Conservation (phyloP, 2,888 invertebrate genomes). For the Heliconius charithonia region DNA sequence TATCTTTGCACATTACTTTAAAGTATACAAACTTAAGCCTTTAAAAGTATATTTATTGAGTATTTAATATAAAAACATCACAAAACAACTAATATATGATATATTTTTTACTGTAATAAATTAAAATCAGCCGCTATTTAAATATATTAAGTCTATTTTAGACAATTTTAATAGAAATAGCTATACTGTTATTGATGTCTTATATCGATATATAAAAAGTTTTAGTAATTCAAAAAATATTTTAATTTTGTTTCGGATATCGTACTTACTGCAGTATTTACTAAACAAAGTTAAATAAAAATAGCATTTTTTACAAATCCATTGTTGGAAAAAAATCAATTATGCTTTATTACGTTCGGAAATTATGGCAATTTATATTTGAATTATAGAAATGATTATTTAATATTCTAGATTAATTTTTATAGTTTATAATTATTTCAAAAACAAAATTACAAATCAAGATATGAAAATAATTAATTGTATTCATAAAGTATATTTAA, state of each 20-base stretch:
- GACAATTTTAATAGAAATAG: neutral
- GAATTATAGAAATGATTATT: neutral
- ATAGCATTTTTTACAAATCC: constrained; percentile 45
- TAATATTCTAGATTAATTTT: neutral
- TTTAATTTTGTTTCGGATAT: constrained; percentile 7
- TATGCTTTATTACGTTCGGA: constrained; percentile 45
- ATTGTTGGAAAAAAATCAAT: constrained; percentile 50
- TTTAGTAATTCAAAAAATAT: neutral
- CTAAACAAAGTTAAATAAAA: constrained; percentile 48
- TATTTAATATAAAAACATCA: neutral
- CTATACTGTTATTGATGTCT: neutral
- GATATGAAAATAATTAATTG: neutral
- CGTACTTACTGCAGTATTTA: constrained; percentile 46
- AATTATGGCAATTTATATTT: constrained; percentile 26
- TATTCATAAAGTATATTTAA: neutral
- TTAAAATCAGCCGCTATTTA: constrained; percentile 12
- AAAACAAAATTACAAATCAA: too few relatives aligned
- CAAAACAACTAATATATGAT: neutral
- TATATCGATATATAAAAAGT: neutral
- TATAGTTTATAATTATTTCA: too few relatives aligned
- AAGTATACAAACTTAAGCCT: neutral
- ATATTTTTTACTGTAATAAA: neutral
- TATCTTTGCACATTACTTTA: neutral
- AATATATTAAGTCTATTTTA: constrained; percentile 8
- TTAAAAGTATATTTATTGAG: neutral